Conservation (phyloP, 2,113 vertebrate genomes). For the Typhlomys cinereus region DNA sequence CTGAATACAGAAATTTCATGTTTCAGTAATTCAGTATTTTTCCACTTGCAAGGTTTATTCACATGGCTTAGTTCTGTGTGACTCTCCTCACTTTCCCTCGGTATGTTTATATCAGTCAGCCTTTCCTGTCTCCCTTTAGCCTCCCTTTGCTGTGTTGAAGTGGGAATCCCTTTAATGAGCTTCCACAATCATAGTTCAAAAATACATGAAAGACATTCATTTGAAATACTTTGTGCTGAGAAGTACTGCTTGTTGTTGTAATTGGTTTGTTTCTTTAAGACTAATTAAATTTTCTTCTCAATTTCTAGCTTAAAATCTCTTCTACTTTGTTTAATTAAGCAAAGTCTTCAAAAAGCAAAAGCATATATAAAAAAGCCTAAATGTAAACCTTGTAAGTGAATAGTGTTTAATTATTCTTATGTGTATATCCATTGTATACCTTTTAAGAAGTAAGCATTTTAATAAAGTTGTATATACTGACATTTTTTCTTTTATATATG, state of each 20-base stretch:
- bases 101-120: constrained; percentile 12
- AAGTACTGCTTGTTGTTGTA: too few relatives aligned
- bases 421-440: not conserved
- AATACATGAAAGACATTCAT: constrained; percentile 14
- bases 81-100: not conserved
- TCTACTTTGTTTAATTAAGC: not conserved
- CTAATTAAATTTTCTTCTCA: not conserved
- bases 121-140: not conserved
- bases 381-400: too few relatives aligned
- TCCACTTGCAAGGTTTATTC: not conserved
- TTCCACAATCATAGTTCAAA: constrained; percentile 38
- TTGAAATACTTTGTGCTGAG: constrained; percentile 1
- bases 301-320: not conserved
- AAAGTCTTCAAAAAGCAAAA: constrained; percentile 14
- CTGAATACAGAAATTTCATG: not conserved
- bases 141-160: constrained; percentile 21
- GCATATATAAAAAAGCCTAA: not conserved
- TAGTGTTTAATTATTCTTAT: not conserved
- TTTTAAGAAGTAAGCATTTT: not conserved
- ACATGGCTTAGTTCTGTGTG: not conserved
- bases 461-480: not conserved
- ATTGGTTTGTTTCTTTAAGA: not conserved
- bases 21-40: not conserved
- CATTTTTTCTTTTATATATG: too few relatives aligned
- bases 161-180: not conserved